Evolutionary conservation across 2,797 vertebrate species (phyloP), one percentile per base, ranked within the genome.

Genomic region (Lateolabrax maculatus): DNA sequence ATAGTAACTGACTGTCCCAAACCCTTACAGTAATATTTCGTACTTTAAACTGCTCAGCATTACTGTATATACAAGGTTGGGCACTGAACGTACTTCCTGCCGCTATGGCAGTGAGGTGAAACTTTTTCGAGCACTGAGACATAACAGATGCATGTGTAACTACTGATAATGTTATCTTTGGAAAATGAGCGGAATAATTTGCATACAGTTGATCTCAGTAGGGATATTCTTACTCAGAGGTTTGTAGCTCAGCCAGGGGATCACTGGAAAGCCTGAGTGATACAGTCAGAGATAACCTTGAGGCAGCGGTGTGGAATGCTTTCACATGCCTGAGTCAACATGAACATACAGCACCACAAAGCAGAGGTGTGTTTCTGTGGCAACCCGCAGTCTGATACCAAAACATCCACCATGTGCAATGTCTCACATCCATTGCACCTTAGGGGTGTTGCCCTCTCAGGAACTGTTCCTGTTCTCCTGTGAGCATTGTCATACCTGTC

Each of bases 341-440:
- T 34, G 65, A 67, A 72, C 58, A 58, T 34, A 21, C 55, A 56
- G 51, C 15, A 27, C n/a, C 41, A 46, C 36, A 43, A 71, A 75
- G 79, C 64, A 41, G 75, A 82, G 73, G 62, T 77, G 65, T 68
- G 91, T 93, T 90, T 76, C 91, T 65, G 37, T 84, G 83, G 87
- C 83, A 91, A 93, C 89, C 29, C 2, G 12, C 41, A 15, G 19
- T 8, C 31, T 52, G 64, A 89, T 77, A 87, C 80, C 83, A 84
- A 84, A 92, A 92, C 90, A 90, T 49, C 51, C 46, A 63, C 15
- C 0, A 2, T 29, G 21, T 64, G 72, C 36, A 8, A 11, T 68
- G 63, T 69, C 41, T 49, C 23, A 31, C 69, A 67, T 77, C 78
- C 69, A 25, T 21, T 2, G 27, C 6, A 1, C 61, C 36, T 56